phyloP scores from a whole-genome alignment of 2,888 invertebrate species.

The Pyrocoelia pectoralis region DNA sequence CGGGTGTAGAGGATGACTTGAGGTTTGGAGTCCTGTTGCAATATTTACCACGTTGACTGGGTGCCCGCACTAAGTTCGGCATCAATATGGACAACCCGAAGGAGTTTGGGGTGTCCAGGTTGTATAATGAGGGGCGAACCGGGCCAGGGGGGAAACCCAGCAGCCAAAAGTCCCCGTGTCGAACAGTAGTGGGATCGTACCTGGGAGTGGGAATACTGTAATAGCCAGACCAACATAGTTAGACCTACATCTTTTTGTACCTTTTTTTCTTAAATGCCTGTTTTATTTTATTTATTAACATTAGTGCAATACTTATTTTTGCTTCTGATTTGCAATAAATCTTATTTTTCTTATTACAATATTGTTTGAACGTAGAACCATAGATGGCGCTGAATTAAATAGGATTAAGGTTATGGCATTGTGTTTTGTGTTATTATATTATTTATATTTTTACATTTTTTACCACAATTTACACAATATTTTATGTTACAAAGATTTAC shows the following conservation, averaged over 20 bases:
- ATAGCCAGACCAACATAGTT: constrained; percentile 85
- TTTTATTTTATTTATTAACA: too few species aligned
- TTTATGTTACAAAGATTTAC: too few species aligned
- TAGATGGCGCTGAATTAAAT: too few species aligned
- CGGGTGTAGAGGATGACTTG: constrained; percentile 90
- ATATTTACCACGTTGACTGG: constrained; percentile 83
- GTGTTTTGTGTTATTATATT: too few species aligned
- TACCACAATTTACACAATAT: too few species aligned
- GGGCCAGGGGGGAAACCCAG: constrained; percentile 99
- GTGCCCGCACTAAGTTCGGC: constrained; percentile 96
- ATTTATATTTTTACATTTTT: too few species aligned
- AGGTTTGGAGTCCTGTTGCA: constrained; percentile 80
- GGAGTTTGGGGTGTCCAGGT: constrained; percentile 88
- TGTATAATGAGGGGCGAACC: constrained; percentile 96
- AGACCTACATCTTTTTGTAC: constrained; percentile 72
- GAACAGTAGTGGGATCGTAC: constrained; percentile 99
- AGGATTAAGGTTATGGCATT: too few species aligned
- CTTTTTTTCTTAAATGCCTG: constrained; percentile 49
- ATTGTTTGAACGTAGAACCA: too few species aligned
- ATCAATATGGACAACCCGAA: constrained; percentile 92
- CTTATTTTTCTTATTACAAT: too few species aligned
- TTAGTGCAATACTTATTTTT: too few species aligned
- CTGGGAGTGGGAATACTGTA: constrained; percentile 91
- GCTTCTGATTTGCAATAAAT: too few species aligned
- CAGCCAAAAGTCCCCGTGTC: constrained; percentile 99